phyloP scores from a whole-genome alignment of 2,888 invertebrate genomes.

The Chesias legatella region DNA sequence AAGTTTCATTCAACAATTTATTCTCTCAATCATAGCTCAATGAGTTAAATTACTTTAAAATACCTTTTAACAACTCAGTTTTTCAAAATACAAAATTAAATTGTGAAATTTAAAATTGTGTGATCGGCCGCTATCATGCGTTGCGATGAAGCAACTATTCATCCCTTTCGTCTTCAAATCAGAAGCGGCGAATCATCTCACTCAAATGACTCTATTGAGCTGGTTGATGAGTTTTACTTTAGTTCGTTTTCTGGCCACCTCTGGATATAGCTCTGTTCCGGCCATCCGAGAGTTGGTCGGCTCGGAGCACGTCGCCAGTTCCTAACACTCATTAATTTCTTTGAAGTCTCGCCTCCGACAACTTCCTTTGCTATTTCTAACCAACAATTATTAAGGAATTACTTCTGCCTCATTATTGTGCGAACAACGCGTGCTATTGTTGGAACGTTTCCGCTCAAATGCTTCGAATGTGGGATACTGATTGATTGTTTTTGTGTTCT shows the following conservation, averaged over 20 bases:
- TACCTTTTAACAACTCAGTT: no score
- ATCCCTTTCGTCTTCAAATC: no score
- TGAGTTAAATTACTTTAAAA: no score
- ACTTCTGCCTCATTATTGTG: slow-evolving; percentile 65
- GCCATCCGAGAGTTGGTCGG: slow-evolving; percentile 77
- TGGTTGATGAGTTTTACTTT: no score
- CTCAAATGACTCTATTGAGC: no score
- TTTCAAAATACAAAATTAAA: no score
- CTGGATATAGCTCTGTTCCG: slow-evolving; percentile 67
- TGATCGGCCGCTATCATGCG: no score
- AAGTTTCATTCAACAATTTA: no score
- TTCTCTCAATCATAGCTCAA: no score
- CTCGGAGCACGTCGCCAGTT: slow-evolving; percentile 71
- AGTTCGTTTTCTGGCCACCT: not conserved
- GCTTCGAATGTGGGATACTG: slow-evolving; percentile 36
- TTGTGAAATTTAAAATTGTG: no score
- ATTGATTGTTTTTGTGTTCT: slow-evolving; percentile 47
- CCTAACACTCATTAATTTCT: slow-evolving; percentile 79
- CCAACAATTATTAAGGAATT: slow-evolving; percentile 73
- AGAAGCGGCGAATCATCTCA: no score
- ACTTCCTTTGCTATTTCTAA: slow-evolving; percentile 62
- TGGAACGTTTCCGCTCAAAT: slow-evolving; percentile 45
- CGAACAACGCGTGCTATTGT: slow-evolving; percentile 51
- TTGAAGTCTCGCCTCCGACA: slow-evolving; percentile 69
- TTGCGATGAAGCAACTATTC: no score